Percentiles rank a stretch among this genome's conserved stretches.
Conservation (phyloP, 2,113 vertebrate genomes). For the Progne subis region DNA sequence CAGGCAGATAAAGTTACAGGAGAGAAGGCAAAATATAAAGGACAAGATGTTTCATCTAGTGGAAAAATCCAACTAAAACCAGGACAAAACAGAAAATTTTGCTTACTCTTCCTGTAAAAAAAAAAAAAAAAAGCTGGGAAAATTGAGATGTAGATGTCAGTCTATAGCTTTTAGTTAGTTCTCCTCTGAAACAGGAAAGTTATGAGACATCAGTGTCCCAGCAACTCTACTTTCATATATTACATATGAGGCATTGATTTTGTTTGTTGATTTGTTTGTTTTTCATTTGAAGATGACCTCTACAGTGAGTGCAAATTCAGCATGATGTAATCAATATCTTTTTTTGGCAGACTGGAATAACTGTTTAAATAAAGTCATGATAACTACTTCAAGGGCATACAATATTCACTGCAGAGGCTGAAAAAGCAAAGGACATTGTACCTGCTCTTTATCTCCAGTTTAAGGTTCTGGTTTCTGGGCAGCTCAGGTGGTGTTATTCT, state of each 20-base stretch:
- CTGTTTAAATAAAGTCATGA: not conserved
- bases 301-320: conserved; percentile 6
- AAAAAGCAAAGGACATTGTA: not conserved
- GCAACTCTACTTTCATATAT: not conserved
- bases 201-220: not conserved
- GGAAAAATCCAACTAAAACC: not conserved
- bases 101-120: not conserved
- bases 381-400: not conserved
- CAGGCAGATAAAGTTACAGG: not conserved
- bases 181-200: not conserved
- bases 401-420: not conserved
- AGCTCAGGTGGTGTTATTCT: not conserved
- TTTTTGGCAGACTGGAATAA: conserved; percentile 28
- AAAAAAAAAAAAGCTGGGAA: not conserved
- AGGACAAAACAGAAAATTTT: not conserved
- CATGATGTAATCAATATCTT: conserved; percentile 20
- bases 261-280: not conserved
- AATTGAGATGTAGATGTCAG: not conserved
- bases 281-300: conserved; percentile 34
- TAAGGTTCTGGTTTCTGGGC: not conserved
- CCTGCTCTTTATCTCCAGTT: not conserved
- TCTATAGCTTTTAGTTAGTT: not conserved
- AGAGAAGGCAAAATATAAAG: not conserved
- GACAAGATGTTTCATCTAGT: not conserved
- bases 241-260: conserved; percentile 29